phyloP scores from a whole-genome alignment of 2,113 vertebrate species.

The Festucalex cinctus region DNA sequence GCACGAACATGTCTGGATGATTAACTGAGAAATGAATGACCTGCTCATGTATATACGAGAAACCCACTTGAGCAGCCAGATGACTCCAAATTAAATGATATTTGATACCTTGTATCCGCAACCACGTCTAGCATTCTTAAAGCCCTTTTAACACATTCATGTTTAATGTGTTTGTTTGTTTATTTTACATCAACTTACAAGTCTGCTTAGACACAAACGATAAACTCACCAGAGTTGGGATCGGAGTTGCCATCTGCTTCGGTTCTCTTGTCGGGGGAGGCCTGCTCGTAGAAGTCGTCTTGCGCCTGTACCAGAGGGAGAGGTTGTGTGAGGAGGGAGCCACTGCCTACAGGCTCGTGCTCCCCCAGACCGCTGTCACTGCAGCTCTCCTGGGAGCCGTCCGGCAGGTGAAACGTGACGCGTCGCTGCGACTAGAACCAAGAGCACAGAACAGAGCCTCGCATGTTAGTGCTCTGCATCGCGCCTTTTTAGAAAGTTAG shows the following conservation, averaged over 20 bases:
- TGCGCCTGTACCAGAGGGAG: conserved; percentile 99
- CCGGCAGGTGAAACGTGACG: conserved; percentile 99
- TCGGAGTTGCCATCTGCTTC: conserved; percentile 98
- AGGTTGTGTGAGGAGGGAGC: conserved; percentile 97
- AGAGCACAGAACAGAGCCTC: conserved; percentile 84
- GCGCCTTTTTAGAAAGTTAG: conserved; percentile 14
- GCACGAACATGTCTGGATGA: conserved; percentile 65
- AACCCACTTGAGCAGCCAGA: conserved; percentile 62
- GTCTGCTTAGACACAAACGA: neutral
- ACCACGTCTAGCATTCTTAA: conserved; percentile 29
- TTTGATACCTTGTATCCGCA: conserved; percentile 44
- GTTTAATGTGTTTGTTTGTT: conserved; percentile 4
- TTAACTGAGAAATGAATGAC: conserved; percentile 73
- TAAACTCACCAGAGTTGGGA: conserved; percentile 94
- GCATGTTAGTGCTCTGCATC: conserved; percentile 81
- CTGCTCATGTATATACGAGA: conserved; percentile 59
- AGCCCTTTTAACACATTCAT: neutral
- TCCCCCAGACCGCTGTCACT: conserved; percentile 99
- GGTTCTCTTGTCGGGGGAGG: conserved; percentile 97
- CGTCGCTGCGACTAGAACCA: conserved; percentile 98
- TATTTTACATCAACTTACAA: neutral
- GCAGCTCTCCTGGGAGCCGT: conserved; percentile 99
- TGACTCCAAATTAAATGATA: conserved; percentile 58
- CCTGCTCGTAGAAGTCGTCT: conserved; percentile 98
- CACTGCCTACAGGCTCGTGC: conserved; percentile 95